Conservation (phyloP, 2,113 vertebrate species). For the Notiomystis cincta region DNA sequence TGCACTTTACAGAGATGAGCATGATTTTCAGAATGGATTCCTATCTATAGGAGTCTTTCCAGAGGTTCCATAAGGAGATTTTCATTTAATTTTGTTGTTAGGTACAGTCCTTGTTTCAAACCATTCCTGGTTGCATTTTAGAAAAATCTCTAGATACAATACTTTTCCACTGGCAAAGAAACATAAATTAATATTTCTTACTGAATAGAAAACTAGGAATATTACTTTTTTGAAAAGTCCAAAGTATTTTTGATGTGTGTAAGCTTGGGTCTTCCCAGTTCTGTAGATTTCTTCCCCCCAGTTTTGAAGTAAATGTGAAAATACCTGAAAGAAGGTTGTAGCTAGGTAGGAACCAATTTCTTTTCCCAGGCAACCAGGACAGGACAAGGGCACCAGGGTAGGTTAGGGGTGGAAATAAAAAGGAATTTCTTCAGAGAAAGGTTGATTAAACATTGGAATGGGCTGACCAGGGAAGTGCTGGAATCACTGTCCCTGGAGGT, state of each 20-base stretch:
- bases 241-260: background rate
- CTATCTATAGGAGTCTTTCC: background rate
- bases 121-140: background rate
- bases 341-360: background rate
- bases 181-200: background rate
- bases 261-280: background rate
- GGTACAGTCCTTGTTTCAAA: background rate
- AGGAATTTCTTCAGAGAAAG: background rate
- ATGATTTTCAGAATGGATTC: background rate
- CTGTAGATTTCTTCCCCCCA: background rate
- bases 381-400: background rate
- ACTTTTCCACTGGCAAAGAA: background rate
- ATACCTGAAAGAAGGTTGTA: background rate
- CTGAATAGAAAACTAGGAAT: background rate
- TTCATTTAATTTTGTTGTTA: background rate
- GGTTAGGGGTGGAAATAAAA: background rate
- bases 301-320: background rate
- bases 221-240: background rate
- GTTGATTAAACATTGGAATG: background rate
- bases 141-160: background rate
- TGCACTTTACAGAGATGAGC: background rate
- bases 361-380: background rate
- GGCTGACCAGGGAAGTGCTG: background rate
- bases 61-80: background rate
- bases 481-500: background rate